Conservation (phyloP, 2,113 vertebrate species). For the Neogobius melanostomus region DNA sequence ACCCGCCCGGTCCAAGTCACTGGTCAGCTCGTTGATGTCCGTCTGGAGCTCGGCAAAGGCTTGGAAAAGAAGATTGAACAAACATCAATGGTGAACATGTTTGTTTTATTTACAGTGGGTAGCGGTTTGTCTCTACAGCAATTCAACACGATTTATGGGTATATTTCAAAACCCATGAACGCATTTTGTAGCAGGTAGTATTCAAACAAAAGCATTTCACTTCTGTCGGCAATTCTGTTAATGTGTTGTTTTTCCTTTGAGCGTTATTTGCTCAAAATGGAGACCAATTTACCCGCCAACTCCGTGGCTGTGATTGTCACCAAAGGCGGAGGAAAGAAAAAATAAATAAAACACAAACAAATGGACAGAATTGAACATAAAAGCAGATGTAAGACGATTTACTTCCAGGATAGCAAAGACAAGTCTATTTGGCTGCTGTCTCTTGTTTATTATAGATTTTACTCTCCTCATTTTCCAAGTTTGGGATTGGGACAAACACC, state of each 20-base stretch:
- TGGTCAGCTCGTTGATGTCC: constrained; percentile 97
- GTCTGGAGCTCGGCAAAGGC: constrained; percentile 98
- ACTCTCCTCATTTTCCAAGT: too few relatives aligned
- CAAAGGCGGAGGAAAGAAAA: background rate
- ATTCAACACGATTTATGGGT: background rate
- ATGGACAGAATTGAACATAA: background rate
- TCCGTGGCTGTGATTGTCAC: background rate
- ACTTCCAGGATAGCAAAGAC: background rate
- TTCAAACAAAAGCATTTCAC: background rate
- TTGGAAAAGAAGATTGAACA: constrained; percentile 44
- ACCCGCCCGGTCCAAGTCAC: constrained; percentile 92
- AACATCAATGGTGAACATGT: background rate
- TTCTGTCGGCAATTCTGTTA: background rate
- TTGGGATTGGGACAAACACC: too few relatives aligned
- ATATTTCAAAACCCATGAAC: background rate
- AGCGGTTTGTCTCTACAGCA: background rate
- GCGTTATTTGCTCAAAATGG: background rate
- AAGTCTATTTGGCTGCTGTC: background rate
- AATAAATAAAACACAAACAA: background rate
- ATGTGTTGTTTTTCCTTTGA: background rate
- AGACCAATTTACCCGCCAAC: background rate
- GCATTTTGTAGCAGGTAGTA: background rate
- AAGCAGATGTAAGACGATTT: background rate
- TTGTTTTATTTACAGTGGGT: background rate
- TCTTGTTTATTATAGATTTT: too few relatives aligned